A percentile compares a stretch with the other conserved stretches of the same genome.
Evolutionary conservation across 2,797 vertebrate species (phyloP).

Genomic region (Mionectes olivaceus): DNA sequence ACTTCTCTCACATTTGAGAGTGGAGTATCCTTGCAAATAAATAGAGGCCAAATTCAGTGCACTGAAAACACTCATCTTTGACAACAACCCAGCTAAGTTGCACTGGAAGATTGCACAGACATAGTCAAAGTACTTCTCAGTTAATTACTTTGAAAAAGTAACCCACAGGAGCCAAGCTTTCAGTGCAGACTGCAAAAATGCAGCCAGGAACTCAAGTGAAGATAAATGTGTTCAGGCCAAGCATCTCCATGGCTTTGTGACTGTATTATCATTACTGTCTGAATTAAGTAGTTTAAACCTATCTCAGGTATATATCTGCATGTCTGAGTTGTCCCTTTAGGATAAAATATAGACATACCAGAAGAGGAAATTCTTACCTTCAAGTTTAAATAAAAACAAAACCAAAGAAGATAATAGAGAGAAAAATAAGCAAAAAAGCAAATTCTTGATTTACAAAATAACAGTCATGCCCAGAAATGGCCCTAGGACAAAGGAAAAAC

Average conservation of each 20-base stretch:
- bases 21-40: not conserved
- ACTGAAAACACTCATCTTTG: not conserved
- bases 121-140: not conserved
- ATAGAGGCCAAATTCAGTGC: not conserved
- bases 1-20: not conserved
- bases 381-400: not conserved
- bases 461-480: not conserved
- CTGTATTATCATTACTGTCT: not conserved
- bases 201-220: not conserved
- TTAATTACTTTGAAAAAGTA: conserved; percentile 4
- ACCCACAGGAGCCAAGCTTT: not conserved
- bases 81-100: not conserved
- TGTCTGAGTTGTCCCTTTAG: not conserved
- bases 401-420: not conserved
- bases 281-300: not conserved
- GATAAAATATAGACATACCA: not conserved
- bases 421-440: not conserved
- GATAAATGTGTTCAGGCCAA: not conserved
- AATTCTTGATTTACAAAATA: not conserved
- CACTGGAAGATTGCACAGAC: not conserved
- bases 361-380: not conserved
- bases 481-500: not conserved
- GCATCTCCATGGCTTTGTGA: not conserved
- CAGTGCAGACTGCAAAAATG: not conserved
- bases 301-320: not conserved